Base-by-base conservation (phyloP, 2,888 invertebrate genomes). In the Ophion ventricosus region DNA sequence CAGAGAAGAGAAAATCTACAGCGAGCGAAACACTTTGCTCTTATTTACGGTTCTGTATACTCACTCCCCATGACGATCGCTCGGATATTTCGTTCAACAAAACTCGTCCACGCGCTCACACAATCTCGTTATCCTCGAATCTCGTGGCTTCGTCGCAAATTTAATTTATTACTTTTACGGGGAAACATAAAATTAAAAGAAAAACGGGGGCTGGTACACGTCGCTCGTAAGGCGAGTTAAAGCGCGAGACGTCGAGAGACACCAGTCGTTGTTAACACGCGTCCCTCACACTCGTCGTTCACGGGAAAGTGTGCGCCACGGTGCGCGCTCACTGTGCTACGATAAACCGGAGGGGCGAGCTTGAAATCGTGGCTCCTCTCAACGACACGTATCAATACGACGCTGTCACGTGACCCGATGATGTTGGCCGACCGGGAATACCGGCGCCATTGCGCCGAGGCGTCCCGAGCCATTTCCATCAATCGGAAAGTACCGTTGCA, bases 321-420 rank as follows among this genome's bases (percentile, higher is more conserved):
- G 29, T 74, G 57, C 73, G 69, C 63, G 73, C 20, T 57, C 20
- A 69, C 17, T 17, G 73, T 67, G 64, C 59, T 43, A 74, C 25
- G 57, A 78, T 40, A 66, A 23, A 72, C 72, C 59, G 35, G 76
- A 29, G 66, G 79, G 69, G 90, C 90, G 76, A 69, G 90, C 91
- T 80, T 80, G 80, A 89, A 91, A 88, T 92, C 91, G 92, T 92
- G 92, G 92, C 92, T 90, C 87, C 86, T 87, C 88, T 89, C 88
- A 89, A 89, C 89, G 92, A 92, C 92, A 92, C 92, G 92, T 92
- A 92, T 92, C 92, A 92, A 92, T 92, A 92, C 90, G 89, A 89
- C 85, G 90, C 85, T 88, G 90, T 93, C 93, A 93, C 93, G 93
- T 93, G 93, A 93, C 91, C 87, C 91, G 93, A 92, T 93, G 93